Base-by-base conservation (phyloP, 2,888 invertebrate species). In the Salticus scenicus region DNA sequence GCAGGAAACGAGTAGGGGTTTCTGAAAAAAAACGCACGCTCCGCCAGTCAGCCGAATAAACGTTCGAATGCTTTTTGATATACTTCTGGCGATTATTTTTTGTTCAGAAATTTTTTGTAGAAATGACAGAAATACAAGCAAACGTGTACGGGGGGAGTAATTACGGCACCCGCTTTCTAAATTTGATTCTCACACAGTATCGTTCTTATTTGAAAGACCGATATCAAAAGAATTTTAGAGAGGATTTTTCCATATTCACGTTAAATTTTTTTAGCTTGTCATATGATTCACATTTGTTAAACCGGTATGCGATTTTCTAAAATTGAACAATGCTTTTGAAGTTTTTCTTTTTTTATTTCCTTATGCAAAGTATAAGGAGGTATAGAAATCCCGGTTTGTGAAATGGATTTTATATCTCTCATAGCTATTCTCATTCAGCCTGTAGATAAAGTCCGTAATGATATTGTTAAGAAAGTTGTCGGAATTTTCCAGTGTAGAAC, bases 21-120 rank as follows among this genome's bases (percentile, higher is more conserved):
- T 83, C 72, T 72, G 72, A 77, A 83, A 83, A 83, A 83, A 83
- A 77, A 33, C 63, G 77, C 72, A 83, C 83, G 83, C 83, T 72
- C 72, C 71, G 72, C 27, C 70, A 47, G 41, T 72, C 83, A 77
- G 66, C 76, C 30, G 83, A 64, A 41, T 77, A 83, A 83, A 77
- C 72, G 83, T 51, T 67, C 57, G 67, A 74, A 67, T 67, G 20
- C 37, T 20, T 67, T 33, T 28, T 67, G n/a, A 57, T 24, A 57
- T 24, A 57, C 12, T 24, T 24, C 24, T 57, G 57, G 5, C 24
- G 24, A 24, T 20, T 24, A 57, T 24, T 57, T 57, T 57, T 24
- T 57, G 24, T 57, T 57, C 24, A 1, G 57, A 24, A 57, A 57
- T 57, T 57, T 57, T 1, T 20, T 1, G 57, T 24, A 57, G 24